A percentile compares a stretch with the other conserved stretches of the same genome.
These are phyloP conservation scores for Conomelus anceps DNA, from an alignment of 2,888 invertebrate genomes.

Conservation along the genomic window DNA sequence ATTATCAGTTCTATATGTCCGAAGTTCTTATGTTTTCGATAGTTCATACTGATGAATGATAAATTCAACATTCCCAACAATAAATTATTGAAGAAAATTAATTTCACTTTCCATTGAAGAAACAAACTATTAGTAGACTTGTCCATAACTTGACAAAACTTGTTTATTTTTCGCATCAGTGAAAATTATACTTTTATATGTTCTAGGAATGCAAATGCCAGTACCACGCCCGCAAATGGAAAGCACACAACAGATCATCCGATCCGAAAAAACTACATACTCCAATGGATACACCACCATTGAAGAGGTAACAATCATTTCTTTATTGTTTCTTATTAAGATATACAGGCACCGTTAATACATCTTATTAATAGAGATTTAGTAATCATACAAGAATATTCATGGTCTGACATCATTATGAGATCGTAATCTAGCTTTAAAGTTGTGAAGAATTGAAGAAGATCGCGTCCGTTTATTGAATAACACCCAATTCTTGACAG, in stretches of 20 bases:
- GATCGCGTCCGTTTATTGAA: background rate
- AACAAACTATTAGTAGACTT: background rate
- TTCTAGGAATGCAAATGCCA: constrained; percentile 44
- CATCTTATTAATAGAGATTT: no score
- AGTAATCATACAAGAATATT: no score
- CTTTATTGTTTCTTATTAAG: background rate
- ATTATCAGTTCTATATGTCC: no score
- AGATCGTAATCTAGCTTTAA: background rate
- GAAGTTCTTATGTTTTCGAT: no score
- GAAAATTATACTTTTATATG: background rate
- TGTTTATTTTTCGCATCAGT: background rate
- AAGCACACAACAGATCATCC: constrained; percentile 51
- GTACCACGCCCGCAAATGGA: constrained; percentile 53
- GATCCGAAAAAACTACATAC: constrained; percentile 56
- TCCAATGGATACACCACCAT: constrained; percentile 59
- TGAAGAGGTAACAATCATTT: constrained; percentile 38
- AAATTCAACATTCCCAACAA: no score
- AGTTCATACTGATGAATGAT: no score
- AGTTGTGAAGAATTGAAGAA: background rate
- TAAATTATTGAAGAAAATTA: no score
- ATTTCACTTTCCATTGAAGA: no score
- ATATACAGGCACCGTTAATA: no score
- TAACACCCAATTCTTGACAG: background rate
- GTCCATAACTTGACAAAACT: background rate
- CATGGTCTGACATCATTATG: no score